Base-by-base conservation (phyloP, 2,113 vertebrate genomes). In the Dicerorhinus sumatrensis region DNA sequence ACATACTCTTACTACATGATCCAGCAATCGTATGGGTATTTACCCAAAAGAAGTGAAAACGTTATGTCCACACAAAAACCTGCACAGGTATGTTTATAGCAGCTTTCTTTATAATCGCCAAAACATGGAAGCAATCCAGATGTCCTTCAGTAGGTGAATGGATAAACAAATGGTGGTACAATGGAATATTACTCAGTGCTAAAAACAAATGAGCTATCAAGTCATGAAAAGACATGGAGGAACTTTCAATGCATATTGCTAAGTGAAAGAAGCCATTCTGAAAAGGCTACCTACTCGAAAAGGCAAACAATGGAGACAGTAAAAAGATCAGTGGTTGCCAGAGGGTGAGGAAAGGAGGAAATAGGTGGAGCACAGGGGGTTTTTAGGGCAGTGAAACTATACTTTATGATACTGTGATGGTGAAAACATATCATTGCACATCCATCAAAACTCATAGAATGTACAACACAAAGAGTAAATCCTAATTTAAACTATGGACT, bases 161-260 rank as follows among this genome's bases (percentile, higher is more conserved):
- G 31, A 83, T 72, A 82, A 73, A 72, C n/a, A 58, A 73, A 60
- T 27, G 65, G 65, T 60, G 39, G 90, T 60, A 36, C 54, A 92
- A 83, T 62, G 67, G 42, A 92, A 62, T 83, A 51, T 62, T 48
- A 88, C 70, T 83, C 17, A 73, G 31, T 73, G 67, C 67, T 73
- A 92, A 83, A 82, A 73, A 73, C 23, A 73, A 92, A 62, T 92
- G 56, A 73, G 33, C 60, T 75, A 75, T 75, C 79, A 92, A 84
- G 67, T 39, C 51, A 73, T 63, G 69, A 84, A 75, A 73, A 75
- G 91, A 84, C 79, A 63, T 23, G 33, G 8, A 92, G 42, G 17
- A 75, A 92, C 6, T 33, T 51, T 92, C 42, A 73, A 36, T 92
- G 80, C 58, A 29, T 63, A 39, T 73, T 75, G 54, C 31, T 62